Base-by-base conservation (phyloP, 30 jellyfish, hydroid and myxozoan species). In the Hydractinia echinata region DNA sequence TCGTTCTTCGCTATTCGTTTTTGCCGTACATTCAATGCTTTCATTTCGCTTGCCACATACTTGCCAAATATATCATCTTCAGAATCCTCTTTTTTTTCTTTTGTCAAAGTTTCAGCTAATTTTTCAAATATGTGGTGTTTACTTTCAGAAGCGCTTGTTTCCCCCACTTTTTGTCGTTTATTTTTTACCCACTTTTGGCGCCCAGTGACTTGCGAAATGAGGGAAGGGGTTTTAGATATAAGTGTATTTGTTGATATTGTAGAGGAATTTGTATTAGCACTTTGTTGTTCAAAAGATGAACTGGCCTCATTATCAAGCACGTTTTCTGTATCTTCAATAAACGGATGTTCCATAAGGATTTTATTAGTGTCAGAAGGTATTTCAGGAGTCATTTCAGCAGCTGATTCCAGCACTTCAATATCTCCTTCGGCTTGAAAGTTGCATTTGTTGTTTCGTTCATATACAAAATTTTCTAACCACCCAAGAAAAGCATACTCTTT, bases 371-470 rank as follows among this genome's bases (percentile, higher is more conserved):
- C 68, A 9, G 68, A 56, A 56, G 68, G 13, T 9, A 56, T n/a
- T 9, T 10, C 68, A 56, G 68, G 10, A 9, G 68, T 56, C 13
- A n/a, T 9, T 56, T 56, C 68, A 56, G 68, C 52, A 67, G 51
- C 19, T 67, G 51, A 9, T 11, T 11, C 78, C 78, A n/a, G n/a
- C n/a, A n/a, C n/a, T n/a, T n/a, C n/a, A n/a, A n/a, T n/a, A n/a
- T n/a, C n/a, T n/a, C n/a, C n/a, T n/a, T 20, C 78, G 51, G 78
- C 11, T 19, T 9, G 78, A 10, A 67, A 11, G 11, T 11, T 67
- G 78, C 11, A 67, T 67, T 67, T 67, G 78, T 44, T 67, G 78
- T 9, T 67, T 67, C 78, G 9, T 11, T 11, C 19, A 11, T 67
- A 11, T 44, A 15, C 51, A 11, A 67, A 67, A 9, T 11, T 11